These are phyloP conservation scores for Trogon melanurus DNA, from an alignment of 2,113 vertebrate species.

Conservation along the genomic window DNA sequence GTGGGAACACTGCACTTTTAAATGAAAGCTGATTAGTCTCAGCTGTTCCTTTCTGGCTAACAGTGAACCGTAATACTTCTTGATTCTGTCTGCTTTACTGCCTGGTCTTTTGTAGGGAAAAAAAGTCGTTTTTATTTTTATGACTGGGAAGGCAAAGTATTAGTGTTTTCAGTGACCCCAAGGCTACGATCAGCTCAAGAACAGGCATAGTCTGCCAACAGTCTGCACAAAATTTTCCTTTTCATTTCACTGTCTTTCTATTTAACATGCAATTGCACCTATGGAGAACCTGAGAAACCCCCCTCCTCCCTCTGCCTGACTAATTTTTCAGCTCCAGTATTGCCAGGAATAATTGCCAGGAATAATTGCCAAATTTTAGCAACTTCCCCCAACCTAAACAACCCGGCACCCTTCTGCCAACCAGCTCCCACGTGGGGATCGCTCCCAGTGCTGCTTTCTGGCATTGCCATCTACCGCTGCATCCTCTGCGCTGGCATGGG, in stretches of 20 bases:
- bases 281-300: neutral
- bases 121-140: neutral
- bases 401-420: neutral
- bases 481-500: neutral
- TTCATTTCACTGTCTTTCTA: neutral
- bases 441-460: neutral
- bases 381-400: neutral
- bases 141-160: neutral
- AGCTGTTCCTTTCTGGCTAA: conserved; percentile 6
- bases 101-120: neutral
- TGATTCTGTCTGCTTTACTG: neutral
- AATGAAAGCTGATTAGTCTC: conserved; percentile 53
- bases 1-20: neutral
- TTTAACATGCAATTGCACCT: neutral
- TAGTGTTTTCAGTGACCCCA: neutral
- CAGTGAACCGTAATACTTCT: neutral
- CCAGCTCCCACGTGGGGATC: fast-evolving
- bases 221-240: neutral
- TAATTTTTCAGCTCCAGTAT: neutral
- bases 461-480: neutral
- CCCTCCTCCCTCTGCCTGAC: neutral
- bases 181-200: neutral
- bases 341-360: neutral
- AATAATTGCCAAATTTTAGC: neutral
- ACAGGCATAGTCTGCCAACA: neutral